These are phyloP conservation scores for Acrocephalus scirpaceus DNA, from an alignment of 2,797 vertebrate genomes.

Conservation along the genomic window DNA sequence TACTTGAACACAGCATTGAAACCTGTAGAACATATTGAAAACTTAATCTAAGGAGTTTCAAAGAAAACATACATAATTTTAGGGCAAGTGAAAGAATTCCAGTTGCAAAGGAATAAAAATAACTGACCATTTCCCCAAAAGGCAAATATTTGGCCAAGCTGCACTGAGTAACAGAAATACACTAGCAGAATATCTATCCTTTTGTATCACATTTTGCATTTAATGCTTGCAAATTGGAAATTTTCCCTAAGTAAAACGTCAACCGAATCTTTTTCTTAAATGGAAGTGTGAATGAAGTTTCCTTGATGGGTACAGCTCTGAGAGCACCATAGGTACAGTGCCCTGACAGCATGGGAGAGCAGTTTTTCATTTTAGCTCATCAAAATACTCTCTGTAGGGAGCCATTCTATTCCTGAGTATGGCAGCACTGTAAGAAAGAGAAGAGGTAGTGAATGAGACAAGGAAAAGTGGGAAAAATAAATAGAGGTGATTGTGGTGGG, in stretches of 20 bases:
- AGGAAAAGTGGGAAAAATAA: conserved; percentile 25
- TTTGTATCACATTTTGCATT: not conserved
- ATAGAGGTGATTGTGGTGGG: not conserved
- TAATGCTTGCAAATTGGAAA: not conserved
- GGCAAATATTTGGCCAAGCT: not conserved
- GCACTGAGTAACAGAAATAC: not conserved
- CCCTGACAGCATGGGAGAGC: not conserved
- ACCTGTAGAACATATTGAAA: not conserved
- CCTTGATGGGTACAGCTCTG: conserved; percentile 34
- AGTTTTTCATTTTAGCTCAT: conserved; percentile 26
- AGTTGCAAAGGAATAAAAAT: not conserved
- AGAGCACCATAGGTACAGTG: not conserved
- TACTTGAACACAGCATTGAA: not conserved
- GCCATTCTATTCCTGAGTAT: conserved; percentile 21
- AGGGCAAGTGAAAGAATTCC: not conserved
- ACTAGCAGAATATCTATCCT: not conserved
- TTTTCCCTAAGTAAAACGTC: not conserved
- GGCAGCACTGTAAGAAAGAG: conserved; percentile 19
- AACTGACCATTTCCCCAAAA: not conserved
- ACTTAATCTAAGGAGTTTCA: not conserved
- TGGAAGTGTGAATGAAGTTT: conserved; percentile 11
- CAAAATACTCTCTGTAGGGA: not conserved
- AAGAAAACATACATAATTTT: not conserved
- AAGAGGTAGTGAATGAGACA: conserved; percentile 20
- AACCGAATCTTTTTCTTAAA: not conserved